Conservation (phyloP, 2,113 vertebrate genomes). For the Pardalotus punctatus region DNA sequence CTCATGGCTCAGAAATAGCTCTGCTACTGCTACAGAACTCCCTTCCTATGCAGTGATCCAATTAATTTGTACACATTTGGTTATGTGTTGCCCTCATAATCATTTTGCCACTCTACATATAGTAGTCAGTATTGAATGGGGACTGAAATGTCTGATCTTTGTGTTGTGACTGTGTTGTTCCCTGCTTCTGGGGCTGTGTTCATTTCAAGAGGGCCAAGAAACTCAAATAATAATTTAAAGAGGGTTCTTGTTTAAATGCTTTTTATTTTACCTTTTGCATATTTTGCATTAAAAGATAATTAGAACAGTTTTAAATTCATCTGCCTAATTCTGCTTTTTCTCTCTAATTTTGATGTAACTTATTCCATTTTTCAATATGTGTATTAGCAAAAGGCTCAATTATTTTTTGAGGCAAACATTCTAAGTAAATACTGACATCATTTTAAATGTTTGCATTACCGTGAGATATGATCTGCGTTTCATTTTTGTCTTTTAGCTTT, state of each 20-base stretch:
- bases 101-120: neutral
- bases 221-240: neutral
- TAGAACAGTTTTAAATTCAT: neutral
- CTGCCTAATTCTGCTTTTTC: neutral
- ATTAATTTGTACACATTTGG: neutral
- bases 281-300: neutral
- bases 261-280: neutral
- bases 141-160: neutral
- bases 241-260: neutral
- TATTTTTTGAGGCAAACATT: neutral
- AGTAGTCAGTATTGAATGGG: neutral
- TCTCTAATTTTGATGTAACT: neutral
- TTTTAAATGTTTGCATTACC: neutral
- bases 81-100: neutral
- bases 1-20: accelerated
- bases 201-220: neutral
- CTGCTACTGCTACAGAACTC: neutral
- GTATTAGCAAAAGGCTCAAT: neutral
- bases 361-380: neutral
- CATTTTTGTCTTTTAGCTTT: neutral
- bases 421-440: neutral
- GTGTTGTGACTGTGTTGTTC: accelerated
- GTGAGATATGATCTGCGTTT: neutral
- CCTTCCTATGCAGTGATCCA: neutral
- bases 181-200: accelerated